A percentile compares a stretch with the other conserved stretches of the same genome.
Conservation (phyloP, 23 tunicate species). For the Halocynthia aurantium region DNA sequence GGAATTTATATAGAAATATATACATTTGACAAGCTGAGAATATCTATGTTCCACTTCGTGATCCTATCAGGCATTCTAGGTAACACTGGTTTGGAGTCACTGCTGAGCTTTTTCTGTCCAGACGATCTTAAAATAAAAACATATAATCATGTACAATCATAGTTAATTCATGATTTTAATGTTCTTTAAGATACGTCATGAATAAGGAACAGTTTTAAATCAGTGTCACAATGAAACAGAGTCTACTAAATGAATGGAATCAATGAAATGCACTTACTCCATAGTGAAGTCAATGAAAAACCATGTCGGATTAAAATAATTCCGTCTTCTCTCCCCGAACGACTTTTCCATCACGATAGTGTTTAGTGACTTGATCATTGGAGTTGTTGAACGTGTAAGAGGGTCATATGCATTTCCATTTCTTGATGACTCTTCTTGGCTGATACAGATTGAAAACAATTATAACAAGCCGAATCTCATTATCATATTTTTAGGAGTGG, state of each 20-base stretch:
- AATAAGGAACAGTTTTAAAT: too few relatives aligned
- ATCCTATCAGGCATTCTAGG: slow-evolving; percentile 53
- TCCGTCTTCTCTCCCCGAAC: slow-evolving; percentile 15
- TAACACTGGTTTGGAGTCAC: slow-evolving; percentile 23
- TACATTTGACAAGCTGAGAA: slow-evolving; percentile 46
- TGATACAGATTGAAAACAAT: neutral
- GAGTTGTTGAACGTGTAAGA: neutral
- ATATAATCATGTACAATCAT: neutral
- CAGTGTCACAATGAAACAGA: too few relatives aligned
- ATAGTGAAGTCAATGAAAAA: slow-evolving; percentile 38
- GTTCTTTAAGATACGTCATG: too few relatives aligned
- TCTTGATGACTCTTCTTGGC: neutral
- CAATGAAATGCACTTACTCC: slow-evolving; percentile 24
- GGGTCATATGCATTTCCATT: neutral
- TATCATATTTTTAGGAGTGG: neutral
- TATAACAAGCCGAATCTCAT: neutral
- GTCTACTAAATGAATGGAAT: neutral
- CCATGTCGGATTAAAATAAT: slow-evolving; percentile 50
- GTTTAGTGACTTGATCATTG: neutral
- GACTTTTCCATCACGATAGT: slow-evolving; percentile 1
- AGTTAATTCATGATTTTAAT: too few relatives aligned
- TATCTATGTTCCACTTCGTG: slow-evolving; percentile 48
- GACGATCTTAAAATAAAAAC: neutral
- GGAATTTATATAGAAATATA: neutral
- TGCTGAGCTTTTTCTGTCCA: slow-evolving; percentile 22